Conservation (phyloP, 2,797 vertebrate species). For the Arnoldichthys spilopterus region DNA sequence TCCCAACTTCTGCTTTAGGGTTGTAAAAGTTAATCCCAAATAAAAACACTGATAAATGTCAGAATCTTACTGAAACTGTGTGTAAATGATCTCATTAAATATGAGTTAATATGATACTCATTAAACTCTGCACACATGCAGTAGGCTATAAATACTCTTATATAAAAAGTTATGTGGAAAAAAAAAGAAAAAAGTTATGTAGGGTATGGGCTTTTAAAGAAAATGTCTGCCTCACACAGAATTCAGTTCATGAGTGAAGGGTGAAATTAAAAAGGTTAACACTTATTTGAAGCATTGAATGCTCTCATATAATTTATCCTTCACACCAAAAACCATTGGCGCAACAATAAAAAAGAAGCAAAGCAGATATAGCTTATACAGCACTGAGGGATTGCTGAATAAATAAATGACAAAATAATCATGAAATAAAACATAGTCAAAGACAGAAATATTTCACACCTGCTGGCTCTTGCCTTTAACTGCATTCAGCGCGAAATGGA, state of each 20-base stretch:
- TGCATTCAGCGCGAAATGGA: conserved; percentile 44
- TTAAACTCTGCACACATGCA: not conserved
- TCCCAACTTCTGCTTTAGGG: too few relatives aligned
- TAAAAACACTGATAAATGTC: too few relatives aligned
- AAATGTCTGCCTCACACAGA: not conserved
- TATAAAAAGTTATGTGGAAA: not conserved
- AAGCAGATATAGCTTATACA: conserved; percentile 1
- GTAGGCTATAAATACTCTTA: not conserved
- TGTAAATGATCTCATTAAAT: too few relatives aligned
- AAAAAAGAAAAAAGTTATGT: not conserved
- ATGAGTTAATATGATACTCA: too few relatives aligned
- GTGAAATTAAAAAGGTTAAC: conserved; percentile 11
- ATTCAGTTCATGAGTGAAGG: not conserved
- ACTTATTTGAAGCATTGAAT: not conserved
- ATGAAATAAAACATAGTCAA: conserved; percentile 44
- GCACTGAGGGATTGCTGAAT: conserved; percentile 20
- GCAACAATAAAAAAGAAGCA: conserved; percentile 12
- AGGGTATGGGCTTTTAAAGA: not conserved
- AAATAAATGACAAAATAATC: conserved; percentile 43
- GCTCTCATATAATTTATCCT: not conserved
- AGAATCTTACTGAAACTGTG: too few relatives aligned
- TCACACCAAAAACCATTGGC: conserved; percentile 17
- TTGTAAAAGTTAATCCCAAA: too few relatives aligned
- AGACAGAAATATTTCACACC: conserved; percentile 45
- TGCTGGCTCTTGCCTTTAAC: conserved; percentile 34